A percentile compares a stretch with the other conserved stretches of the same genome.
Evolutionary conservation across 2,888 invertebrate species (phyloP).

Genomic region (Mesoligia furuncula): DNA sequence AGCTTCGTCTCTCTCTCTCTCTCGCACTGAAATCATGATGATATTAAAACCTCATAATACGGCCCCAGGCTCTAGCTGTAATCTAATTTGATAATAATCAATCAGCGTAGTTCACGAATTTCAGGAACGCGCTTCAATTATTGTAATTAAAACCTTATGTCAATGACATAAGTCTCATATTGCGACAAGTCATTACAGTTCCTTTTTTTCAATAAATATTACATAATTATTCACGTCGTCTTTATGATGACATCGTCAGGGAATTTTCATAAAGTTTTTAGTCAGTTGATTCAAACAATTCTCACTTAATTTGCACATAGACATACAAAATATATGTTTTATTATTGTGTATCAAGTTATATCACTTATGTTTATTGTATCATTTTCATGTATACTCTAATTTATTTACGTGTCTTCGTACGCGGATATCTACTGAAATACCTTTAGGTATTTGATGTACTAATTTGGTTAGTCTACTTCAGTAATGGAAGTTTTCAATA

Average conservation of each 20-base stretch:
- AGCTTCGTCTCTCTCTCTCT: not conserved
- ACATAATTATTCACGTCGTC: not conserved
- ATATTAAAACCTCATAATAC: not conserved
- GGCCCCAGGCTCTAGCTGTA: not conserved
- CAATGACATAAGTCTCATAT: not conserved
- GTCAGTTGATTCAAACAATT: conserved; percentile 42
- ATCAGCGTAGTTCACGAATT: not conserved
- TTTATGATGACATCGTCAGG: conserved; percentile 49
- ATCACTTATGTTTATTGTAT: conserved; percentile 65
- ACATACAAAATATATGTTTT: conserved; percentile 30
- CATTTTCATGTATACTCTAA: conserved; percentile 72
- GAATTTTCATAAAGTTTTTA: conserved; percentile 56
- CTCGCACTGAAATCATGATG: not conserved
- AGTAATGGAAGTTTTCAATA: conserved; percentile 2
- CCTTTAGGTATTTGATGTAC: conserved; percentile 19
- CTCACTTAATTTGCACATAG: conserved; percentile 38
- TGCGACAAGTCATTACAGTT: not conserved
- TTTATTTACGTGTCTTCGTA: conserved; percentile 50
- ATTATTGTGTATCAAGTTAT: conserved; percentile 47
- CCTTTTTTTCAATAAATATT: not conserved
- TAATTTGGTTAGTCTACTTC: conserved; percentile 49
- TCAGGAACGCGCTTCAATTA: too few relatives aligned
- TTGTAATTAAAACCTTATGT: not conserved
- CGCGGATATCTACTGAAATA: conserved; percentile 62
- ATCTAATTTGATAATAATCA: not conserved